Base-by-base conservation (phyloP, 2,888 invertebrate species). In the Nemapogon koenigi region DNA sequence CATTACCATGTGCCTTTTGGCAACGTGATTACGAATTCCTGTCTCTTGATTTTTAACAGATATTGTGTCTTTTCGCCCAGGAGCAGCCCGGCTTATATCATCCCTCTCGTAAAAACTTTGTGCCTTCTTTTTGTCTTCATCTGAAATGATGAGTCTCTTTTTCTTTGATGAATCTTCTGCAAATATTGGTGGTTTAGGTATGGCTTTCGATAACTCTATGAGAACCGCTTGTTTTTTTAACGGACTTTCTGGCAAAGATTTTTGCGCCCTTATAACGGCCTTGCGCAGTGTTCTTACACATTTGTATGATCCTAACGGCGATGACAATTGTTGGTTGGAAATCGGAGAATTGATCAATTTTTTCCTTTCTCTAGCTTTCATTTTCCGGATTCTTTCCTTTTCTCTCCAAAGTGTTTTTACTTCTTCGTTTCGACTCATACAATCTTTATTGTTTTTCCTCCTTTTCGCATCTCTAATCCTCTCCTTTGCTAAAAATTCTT, bases 81-180 rank as follows among this genome's bases (percentile, higher is more conserved):
- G 38, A 35, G 41, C 35, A 29, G 38, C 38, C 13, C 41, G 33
- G 30, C 41, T 41, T 11, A 41, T 41, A n/a, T 41, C 41, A 16
- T 41, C 41, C 16, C 13, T 8, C 16, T 31, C 32, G 11, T 31
- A 31, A 31, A 31, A 31, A n/a, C 16, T 31, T 14, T 15, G 4
- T 11, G 11, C 28, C 11, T 10, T 11, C 11, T 28, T 11, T n/a
- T 28, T 28, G 4, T 28, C 32, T 31, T 31, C 15, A 14, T 16
- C 16, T 15, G 7, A 4, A 17, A 31, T 10, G 11, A 10, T 13
- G 16, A 10, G 4, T 31, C 14, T 31, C 32, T 31, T 29, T 29
- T 29, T 29, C 29, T 29, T 29, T 29, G 29, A n/a, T 8, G 14
- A 8, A 29, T 29, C 7, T 29, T 29, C 29, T n/a, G n/a, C 6